These are phyloP conservation scores for Ganaspis brasiliensis DNA, from an alignment of 2,888 invertebrate genomes.

Conservation along the genomic window DNA sequence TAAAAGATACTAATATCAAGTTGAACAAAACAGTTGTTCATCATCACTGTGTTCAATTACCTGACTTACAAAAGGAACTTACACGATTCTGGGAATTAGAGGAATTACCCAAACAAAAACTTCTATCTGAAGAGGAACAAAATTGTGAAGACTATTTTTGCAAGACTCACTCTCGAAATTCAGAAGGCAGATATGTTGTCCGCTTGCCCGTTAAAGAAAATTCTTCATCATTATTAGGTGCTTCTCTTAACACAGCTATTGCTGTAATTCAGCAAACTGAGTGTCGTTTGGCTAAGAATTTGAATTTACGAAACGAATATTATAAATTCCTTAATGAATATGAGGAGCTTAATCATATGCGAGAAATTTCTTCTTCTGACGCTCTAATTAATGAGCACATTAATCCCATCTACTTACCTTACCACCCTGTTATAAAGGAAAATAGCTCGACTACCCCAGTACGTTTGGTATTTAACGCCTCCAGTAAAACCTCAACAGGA, in stretches of 20 bases:
- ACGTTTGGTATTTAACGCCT: constrained; percentile 7
- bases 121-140: constrained; percentile 43
- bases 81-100: no score
- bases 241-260: neutral
- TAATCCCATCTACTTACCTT: neutral
- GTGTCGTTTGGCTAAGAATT: neutral
- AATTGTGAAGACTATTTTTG: neutral
- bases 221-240: neutral
- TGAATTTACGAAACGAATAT: neutral
- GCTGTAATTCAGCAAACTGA: no score
- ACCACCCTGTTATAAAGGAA: constrained; percentile 3
- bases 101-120: constrained; percentile 56
- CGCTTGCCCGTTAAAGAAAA: neutral
- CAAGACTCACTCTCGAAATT: neutral
- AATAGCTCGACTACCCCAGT: neutral
- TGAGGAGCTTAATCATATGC: neutral
- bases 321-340: neutral
- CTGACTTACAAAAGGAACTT: neutral
- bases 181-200: neutral
- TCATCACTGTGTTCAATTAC: no score
- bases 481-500: constrained; percentile 57
- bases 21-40: no score
- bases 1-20: neutral
- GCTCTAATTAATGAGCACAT: neutral
- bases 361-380: no score